Conservation (phyloP, 1,140 invertebrate species). For the Galleria mellonella region DNA sequence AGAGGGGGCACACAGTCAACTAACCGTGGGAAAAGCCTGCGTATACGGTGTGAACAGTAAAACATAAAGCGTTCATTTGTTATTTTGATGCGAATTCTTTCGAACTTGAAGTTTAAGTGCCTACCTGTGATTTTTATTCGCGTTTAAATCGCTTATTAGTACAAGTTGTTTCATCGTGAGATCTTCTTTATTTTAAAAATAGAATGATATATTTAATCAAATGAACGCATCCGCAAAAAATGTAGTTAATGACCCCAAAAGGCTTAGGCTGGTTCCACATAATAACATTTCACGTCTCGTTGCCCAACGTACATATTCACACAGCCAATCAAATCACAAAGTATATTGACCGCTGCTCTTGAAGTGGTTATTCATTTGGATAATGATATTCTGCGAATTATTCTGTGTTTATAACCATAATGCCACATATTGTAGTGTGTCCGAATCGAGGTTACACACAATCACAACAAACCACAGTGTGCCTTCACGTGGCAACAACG, state of each 20-base stretch:
- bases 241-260: no score
- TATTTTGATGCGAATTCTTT: constrained; percentile 45
- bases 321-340: constrained; percentile 17
- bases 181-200: no score
- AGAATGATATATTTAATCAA: no score
- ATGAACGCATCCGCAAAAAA: no score
- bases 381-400: constrained; percentile 70
- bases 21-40: constrained; percentile 59
- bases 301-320: neutral
- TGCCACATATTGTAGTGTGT: constrained; percentile 51
- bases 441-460: constrained; percentile 69
- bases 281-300: constrained; percentile 20
- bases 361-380: constrained; percentile 55
- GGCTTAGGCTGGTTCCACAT: constrained; percentile 1
- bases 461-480: constrained; percentile 29
- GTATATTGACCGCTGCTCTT: constrained; percentile 21
- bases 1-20: constrained; percentile 36
- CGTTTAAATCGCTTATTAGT: no score
- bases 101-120: constrained; percentile 4
- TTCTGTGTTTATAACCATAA: constrained; percentile 64
- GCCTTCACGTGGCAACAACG: constrained; percentile 65
- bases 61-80: constrained; percentile 38
- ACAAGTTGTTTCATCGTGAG: no score
- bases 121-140: no score
- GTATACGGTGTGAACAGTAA: constrained; percentile 36